phyloP scores from a whole-genome alignment of 2,888 invertebrate genomes.

The Artemia sinica region DNA sequence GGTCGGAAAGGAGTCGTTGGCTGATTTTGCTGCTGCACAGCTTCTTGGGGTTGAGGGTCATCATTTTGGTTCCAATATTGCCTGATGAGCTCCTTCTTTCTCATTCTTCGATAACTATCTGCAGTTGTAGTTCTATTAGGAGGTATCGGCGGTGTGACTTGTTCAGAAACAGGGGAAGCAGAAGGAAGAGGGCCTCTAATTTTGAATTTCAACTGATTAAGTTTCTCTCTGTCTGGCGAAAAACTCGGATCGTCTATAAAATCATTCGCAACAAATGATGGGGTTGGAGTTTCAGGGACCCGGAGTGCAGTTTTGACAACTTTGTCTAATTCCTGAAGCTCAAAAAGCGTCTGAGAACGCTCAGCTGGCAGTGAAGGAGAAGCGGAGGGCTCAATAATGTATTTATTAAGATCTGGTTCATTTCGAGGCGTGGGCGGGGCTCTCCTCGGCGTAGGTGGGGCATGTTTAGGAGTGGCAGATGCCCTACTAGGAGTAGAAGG shows the following conservation, averaged over 20 bases:
- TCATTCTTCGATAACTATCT: conserved; percentile 57
- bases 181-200: conserved; percentile 74
- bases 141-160: conserved; percentile 18
- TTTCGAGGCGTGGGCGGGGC: conserved; percentile 7
- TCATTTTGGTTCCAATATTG: conserved; percentile 73
- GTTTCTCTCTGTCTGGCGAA: conserved; percentile 34
- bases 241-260: not conserved
- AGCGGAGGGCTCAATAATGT: not conserved
- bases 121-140: conserved; percentile 28
- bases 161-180: conserved; percentile 43
- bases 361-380: conserved; percentile 17
- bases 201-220: conserved; percentile 72
- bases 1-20: not conserved
- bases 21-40: not conserved
- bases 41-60: conserved; percentile 28
- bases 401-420: not conserved
- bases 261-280: not conserved
- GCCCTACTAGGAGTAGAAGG: conserved; percentile 6
- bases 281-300: not conserved
- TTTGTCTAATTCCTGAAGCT: conserved; percentile 19
- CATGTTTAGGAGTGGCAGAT: conserved; percentile 7
- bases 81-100: conserved; percentile 68
- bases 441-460: conserved; percentile 8
- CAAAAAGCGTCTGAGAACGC: conserved; percentile 19
- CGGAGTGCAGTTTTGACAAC: conserved; percentile 17